Base-by-base conservation (phyloP, 2,888 invertebrate species). In the Aporophyla nigra region DNA sequence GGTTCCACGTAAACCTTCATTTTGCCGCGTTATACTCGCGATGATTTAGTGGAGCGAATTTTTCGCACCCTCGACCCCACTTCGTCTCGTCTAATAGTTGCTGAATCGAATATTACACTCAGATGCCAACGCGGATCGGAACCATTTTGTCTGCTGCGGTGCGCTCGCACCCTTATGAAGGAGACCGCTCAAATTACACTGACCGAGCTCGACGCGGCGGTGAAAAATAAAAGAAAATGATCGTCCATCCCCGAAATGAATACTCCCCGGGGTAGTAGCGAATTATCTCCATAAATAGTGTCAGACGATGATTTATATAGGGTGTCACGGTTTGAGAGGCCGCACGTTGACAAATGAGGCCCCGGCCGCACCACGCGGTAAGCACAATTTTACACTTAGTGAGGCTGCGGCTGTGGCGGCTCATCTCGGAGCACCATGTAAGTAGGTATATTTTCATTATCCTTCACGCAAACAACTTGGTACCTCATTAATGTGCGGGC, bases 11-110 rank as follows among this genome's bases (percentile, higher is more conserved):
- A 80, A 87, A 87, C 90, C 90, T 92, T 90, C 87, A 90, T 93
- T 90, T 90, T 83, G 85, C 86, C 83, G 85, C 88, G 84, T 90
- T 90, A 86, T 86, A 87, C 83, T 85, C 86, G 79, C 87, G 87
- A 93, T 94, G 93, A 93, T 93, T 94, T 93, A 93, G 87, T 89
- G 86, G 84, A 90, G 89, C 85, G 90, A 92, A 92, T 93, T 92
- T 92, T 92, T 92, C 91, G 63, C 88, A 82, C 85, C 81, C 85
- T 63, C 71, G 78, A 83, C 66, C 78, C 58, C 69, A 71, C 79
- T 76, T 67, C 86, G 82, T 85, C 88, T 90, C 88, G 85, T 90
- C 90, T 91, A 89, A 91, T 91, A 93, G 91, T 90, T 92, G 91
- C 93, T 91, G 91, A 93, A 88, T 92, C 90, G 88, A 89, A 92